Evolutionary conservation across 1,140 invertebrate species (phyloP).

Genomic region (Lamellibrachia luymesi): DNA sequence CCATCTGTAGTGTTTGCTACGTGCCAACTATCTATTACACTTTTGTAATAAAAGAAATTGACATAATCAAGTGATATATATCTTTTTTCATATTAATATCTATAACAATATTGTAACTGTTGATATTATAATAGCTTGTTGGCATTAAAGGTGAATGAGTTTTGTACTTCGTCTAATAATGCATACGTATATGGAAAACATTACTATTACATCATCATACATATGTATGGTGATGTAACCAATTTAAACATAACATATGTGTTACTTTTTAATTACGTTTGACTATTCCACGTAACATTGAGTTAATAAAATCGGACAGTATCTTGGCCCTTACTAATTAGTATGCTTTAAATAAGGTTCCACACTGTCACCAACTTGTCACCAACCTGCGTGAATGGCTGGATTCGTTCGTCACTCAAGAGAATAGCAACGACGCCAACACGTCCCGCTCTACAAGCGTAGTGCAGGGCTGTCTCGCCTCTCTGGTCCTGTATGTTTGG

Average conservation of each 20-base stretch:
- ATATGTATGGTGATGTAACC: neutral
- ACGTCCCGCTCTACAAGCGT: neutral
- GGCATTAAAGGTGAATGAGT: neutral
- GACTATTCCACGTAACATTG: neutral
- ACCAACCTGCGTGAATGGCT: neutral
- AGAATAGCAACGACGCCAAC: neutral
- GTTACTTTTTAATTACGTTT: neutral
- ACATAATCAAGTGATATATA: neutral
- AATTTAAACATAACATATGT: neutral
- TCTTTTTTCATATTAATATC: no score
- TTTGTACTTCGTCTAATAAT: no score
- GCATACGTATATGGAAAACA: no score
- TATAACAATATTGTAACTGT: no score
- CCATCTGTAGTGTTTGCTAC: neutral
- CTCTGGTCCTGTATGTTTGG: neutral
- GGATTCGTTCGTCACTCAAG: neutral
- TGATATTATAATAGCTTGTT: neutral
- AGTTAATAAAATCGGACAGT: neutral
- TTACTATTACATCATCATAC: no score
- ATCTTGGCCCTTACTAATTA: neutral
- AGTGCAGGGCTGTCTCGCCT: neutral
- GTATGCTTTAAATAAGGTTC: neutral
- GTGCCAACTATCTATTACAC: neutral
- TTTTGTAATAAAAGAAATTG: neutral
- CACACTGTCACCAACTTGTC: neutral